Base-by-base conservation (phyloP, 2,113 vertebrate species). In the Malurus cyaneus region DNA sequence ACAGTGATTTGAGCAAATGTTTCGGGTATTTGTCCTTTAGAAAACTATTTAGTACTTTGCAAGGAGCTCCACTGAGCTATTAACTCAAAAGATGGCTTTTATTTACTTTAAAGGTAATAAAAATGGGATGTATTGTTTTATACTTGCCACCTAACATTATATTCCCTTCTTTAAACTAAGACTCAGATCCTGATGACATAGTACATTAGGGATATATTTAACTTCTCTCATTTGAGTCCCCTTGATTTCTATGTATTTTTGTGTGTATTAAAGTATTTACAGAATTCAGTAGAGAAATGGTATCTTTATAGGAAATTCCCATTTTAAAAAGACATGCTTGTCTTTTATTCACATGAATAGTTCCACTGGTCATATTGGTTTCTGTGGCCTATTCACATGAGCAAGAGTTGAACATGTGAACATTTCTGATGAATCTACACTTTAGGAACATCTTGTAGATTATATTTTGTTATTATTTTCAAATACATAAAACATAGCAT, bases 391-490 rank as follows among this genome's bases (percentile, higher is more conserved):
- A 82, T 36, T 85, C 62, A 80, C 47, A 59, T 41, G 52, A 93
- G 34, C 52, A 89, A 73, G 59, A 91, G n/a, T 26, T 61, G 67
- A 86, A 88, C 34, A 72, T 6, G 2, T 47, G 54, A 84, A 69
- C 15, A 36, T 77, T 93, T 85, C 39, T 86, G 66, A 85, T 73
- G 72, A 74, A 83, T 61, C 4, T 7, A 72, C 76, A 84, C 47
- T 88, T 89, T 59, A 50, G 56, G 28, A 93, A 50, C 44, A 94
- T 84, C 31, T 72, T 86, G 56, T 61, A 65, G 72, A 66, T 82
- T 41, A 19, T 50, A 69, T 90, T 94, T 82, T 93, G n/a, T 73
- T 92, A 94, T 92, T 94, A 91, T 92, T 95, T 89, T 89, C 73
- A 86, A 80, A 52, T 69, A 85, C 66, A 90, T 91, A 86, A 94